These are phyloP conservation scores for Diorhabda sublineata DNA, from an alignment of 1,140 invertebrate genomes.

Conservation along the genomic window DNA sequence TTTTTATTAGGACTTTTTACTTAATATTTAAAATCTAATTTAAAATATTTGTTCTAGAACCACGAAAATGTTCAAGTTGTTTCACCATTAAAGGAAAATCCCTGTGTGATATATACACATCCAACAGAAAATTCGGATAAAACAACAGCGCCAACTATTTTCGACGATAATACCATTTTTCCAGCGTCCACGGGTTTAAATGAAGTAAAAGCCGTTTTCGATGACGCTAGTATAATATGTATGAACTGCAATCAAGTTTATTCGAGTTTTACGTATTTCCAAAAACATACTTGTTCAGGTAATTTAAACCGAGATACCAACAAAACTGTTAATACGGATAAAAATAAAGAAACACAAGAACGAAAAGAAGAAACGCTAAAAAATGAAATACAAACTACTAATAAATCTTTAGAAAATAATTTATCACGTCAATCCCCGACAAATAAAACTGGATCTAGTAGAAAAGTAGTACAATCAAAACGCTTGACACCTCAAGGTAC, in stretches of 20 bases:
- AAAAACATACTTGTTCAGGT: slow-evolving; percentile 23
- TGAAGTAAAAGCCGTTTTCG: slow-evolving; percentile 5
- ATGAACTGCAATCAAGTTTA: slow-evolving; percentile 29
- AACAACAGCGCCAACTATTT: background rate
- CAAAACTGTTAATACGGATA: background rate
- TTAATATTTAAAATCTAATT: no score
- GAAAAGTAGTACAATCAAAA: slow-evolving; percentile 19
- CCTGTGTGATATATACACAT: no score
- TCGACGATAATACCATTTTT: slow-evolving; percentile 5
- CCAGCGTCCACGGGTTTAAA: slow-evolving; percentile 1
- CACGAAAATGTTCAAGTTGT: no score
- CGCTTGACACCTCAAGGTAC: slow-evolving; percentile 23
- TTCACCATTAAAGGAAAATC: no score
- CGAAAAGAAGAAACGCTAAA: background rate
- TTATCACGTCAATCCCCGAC: slow-evolving; percentile 20
- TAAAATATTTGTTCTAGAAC: no score
- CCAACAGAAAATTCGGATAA: no score
- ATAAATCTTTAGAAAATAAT: no score
- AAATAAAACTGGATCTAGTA: slow-evolving; percentile 23
- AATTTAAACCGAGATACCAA: background rate
- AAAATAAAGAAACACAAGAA: background rate
- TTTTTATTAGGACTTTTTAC: no score
- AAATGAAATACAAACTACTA: no score
- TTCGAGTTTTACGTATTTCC: slow-evolving; percentile 19
- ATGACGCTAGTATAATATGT: slow-evolving; percentile 23